A percentile compares a stretch with the other conserved stretches of the same genome.
Evolutionary conservation across 2,888 invertebrate genomes (phyloP).

Genomic region (Archaeoteleia sp.): DNA sequence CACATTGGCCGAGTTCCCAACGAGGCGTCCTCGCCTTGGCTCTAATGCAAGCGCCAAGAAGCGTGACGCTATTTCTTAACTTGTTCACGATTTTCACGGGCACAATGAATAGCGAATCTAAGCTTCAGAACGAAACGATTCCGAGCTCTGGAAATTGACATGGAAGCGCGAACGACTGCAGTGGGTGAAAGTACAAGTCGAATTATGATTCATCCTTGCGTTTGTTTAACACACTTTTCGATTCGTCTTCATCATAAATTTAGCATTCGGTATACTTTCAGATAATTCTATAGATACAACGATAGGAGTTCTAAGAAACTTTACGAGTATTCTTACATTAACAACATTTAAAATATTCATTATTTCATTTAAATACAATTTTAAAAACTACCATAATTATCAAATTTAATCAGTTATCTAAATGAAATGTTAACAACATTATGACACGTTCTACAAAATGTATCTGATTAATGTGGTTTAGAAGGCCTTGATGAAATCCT

Average conservation of each 20-base stretch:
- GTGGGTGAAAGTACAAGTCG: slow-evolving; percentile 28
- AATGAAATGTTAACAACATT: too few species aligned
- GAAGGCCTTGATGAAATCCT: too few species aligned
- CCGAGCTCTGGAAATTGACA: slow-evolving; percentile 1
- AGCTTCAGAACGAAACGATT: slow-evolving; percentile 6
- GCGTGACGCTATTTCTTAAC: slow-evolving; percentile 51
- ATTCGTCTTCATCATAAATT: slow-evolving; percentile 2
- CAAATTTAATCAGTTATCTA: too few species aligned
- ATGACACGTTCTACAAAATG: too few species aligned
- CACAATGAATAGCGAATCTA: slow-evolving; percentile 37
- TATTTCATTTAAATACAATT: too few species aligned
- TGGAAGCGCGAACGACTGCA: slow-evolving; percentile 4
- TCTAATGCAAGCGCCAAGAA: slow-evolving; percentile 50
- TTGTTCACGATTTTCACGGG: slow-evolving; percentile 42
- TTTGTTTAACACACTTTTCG: slow-evolving; percentile 5
- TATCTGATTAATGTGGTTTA: too few species aligned
- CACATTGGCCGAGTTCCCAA: slow-evolving; percentile 50
- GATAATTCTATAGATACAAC: neutral
- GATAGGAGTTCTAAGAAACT: too few species aligned
- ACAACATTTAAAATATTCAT: too few species aligned
- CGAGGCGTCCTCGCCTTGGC: slow-evolving; percentile 45
- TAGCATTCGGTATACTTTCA: slow-evolving; percentile 8
- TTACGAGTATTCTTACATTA: too few species aligned
- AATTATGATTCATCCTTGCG: slow-evolving; percentile 20
- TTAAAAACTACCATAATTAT: too few species aligned